Evolutionary conservation across 2,888 invertebrate species (phyloP), one percentile per base, ranked within the genome.

Genomic region (Scrobipalpa costella): DNA sequence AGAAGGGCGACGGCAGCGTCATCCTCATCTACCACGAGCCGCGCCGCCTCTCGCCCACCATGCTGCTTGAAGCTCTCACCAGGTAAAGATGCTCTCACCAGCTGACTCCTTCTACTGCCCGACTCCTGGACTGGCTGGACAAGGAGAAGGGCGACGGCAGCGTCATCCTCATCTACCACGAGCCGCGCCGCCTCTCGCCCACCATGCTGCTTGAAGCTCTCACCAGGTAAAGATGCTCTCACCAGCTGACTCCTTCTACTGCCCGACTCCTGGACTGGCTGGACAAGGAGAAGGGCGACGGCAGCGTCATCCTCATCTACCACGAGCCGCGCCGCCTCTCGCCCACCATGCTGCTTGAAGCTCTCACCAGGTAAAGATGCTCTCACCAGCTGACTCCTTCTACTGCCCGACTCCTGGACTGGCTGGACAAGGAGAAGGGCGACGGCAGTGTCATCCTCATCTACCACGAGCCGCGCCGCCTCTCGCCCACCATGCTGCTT

Each of bases 11-110:
- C 63, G 88, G 89, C 6, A 94, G 94, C 60, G 89, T 94, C 21
- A 93, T 94, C 73, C 87, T 94, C 61, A 92, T 94, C 68, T 93
- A 93, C 78, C 94, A 94, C 72, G 94, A 94, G 80, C 92, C 93
- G 0, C 88, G 92, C 1, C 92, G 93, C 71, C 92, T 94, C 60
- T 93, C 93, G 68, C 93, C 94, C 44, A 92, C 93, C 62, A 93
- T 94, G 91, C 87, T 94, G 8, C 80, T 94, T 9, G 93, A 94
- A 72, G 93, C 94, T 5, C 85, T 94, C 63, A 92, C 90, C 68
- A 93, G 86, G 92, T 90, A 69, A 79, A 17, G n/a, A n/a, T n/a
- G n/a, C n/a, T n/a, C n/a, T n/a, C n/a, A n/a, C n/a, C n/a, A n/a
- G n/a, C n/a, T n/a, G n/a, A n/a, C n/a, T n/a, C n/a, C n/a, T n/a